A percentile compares a stretch with the other conserved stretches of the same genome.
Conservation (phyloP, 2,113 vertebrate genomes). For the Nansenia antarctica region DNA sequence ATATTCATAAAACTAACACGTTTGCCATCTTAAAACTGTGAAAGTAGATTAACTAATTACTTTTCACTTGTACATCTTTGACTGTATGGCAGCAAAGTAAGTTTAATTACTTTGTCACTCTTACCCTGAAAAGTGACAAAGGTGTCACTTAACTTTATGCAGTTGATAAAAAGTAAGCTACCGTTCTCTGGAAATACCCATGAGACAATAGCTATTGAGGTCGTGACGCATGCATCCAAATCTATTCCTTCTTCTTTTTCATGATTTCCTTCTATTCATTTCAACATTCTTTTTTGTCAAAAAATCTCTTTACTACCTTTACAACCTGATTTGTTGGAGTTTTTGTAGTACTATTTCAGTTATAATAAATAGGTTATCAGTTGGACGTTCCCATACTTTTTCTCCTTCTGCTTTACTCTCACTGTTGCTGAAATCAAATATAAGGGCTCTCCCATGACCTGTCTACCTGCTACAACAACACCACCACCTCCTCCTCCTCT, state of each 20-base stretch:
- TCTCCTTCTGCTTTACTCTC: conserved; percentile 24
- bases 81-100: conserved; percentile 21
- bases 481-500: conserved; percentile 47
- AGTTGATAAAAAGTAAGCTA: conserved; percentile 49
- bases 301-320: too few relatives aligned
- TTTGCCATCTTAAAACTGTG: conserved; percentile 25
- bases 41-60: conserved; percentile 37
- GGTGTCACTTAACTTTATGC: conserved; percentile 24
- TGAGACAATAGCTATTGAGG: not conserved
- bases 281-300: not conserved
- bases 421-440: conserved; percentile 57
- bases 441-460: conserved; percentile 72
- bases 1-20: not conserved
- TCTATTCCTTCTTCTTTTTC: not conserved
- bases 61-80: not conserved
- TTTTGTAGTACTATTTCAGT: not conserved
- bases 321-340: not conserved
- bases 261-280: not conserved
- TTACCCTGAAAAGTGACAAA: not conserved
- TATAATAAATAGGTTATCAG: not conserved
- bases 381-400: not conserved
- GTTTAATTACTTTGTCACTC: conserved; percentile 6
- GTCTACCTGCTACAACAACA: conserved; percentile 54
- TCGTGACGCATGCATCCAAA: not conserved
- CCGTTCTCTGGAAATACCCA: conserved; percentile 22